Base-by-base conservation (phyloP, 1,140 invertebrate genomes). In the Hirudo medicinalis region DNA sequence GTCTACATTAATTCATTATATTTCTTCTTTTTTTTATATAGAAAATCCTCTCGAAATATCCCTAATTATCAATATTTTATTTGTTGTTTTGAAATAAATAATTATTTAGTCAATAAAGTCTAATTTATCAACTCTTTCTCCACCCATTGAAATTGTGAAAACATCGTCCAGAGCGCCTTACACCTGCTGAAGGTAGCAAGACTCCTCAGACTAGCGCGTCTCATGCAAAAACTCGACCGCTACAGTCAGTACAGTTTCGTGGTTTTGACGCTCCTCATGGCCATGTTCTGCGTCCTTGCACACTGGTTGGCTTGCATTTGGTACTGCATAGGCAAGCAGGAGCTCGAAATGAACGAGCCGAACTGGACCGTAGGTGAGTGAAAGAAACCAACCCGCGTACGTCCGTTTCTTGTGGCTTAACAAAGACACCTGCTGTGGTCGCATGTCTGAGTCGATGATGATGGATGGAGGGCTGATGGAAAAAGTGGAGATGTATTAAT, bases 221-320 rank as follows among this genome's bases (percentile, higher is more conserved):
- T 76, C 25, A 53, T 72, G 36, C 74, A 73, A 70, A 76, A 75
- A 71, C 71, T 76, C 6, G 74, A 75, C 36, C 74, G 73, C 17
- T 76, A 75, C 70, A 53, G 66, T 8, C 69, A 76, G 67, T 74
- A 75, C 60, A 69, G 70, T 27, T 63, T 70, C 60, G 68, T 75
- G 20, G 53, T 76, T 13, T 55, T 76, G 15, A 70, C 69, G 15
- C 74, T 76, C 22, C 69, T 76, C 20, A 76, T 76, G 72, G 75
- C 72, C 70, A 75, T 75, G 70, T 76, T 76, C 67, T 60, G 69
- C 32, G 72, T 76, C 19, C 40, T 74, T 17, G 74, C 75, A 0
- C 75, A 76, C 60, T 76, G 75, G 75, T 53, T 76, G 20, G 75
- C 75, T 15, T 76, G 75, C 70, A 72, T 75, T 43, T 76, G 75